Evolutionary conservation across 2,888 invertebrate genomes (phyloP), one percentile per base, ranked within the genome.

Genomic region (Ectemnius cavifrons): DNA sequence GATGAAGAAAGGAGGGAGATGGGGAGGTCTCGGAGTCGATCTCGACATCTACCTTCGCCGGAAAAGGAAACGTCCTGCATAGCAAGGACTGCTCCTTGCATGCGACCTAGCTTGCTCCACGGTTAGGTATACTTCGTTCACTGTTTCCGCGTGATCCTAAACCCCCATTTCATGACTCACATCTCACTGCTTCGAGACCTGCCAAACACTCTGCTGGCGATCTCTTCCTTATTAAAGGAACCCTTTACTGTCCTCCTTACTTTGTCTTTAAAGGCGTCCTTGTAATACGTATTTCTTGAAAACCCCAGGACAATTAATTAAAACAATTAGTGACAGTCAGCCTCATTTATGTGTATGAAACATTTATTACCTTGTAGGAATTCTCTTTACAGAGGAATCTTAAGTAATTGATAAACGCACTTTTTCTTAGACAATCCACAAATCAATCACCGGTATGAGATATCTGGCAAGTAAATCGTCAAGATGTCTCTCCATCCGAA

Each of bases 1-100:
- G 37, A 37, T 27, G 57, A 37, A 14, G 45, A 49, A 57, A 61
- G 16, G 11, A 61, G 20, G 70, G 58, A 52, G 46, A 16, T 13
- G 20, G 46, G 47, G 45, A 56, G 66, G 56, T 49, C 37, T 14
- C 58, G 47, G 28, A 75, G 58, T 69, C 80, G 83, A 80, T 77
- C 75, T 75, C 78, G 63, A 71, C 79, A 77, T 83, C 75, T 75
- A 78, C 67, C 37, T 67, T 72, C 72, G 71, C 81, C 74, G 78
- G 73, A 78, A 83, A 80, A 80, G 84, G 77, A 80, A 84, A 78
- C 74, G 77, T 78, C 71, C 75, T 74, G 77, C 78, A 72, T 79
- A 66, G 64, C 72, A 63, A 68, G 63, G 75, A 73, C 67, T 67
- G 68, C 70, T 75, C 73, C 71, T 71, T 77, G 57, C 69, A 67